Percentiles rank a stretch among this genome's conserved stretches.
phyloP scores from a whole-genome alignment of 2,113 vertebrate species.

The Mormyrus lacerda region DNA sequence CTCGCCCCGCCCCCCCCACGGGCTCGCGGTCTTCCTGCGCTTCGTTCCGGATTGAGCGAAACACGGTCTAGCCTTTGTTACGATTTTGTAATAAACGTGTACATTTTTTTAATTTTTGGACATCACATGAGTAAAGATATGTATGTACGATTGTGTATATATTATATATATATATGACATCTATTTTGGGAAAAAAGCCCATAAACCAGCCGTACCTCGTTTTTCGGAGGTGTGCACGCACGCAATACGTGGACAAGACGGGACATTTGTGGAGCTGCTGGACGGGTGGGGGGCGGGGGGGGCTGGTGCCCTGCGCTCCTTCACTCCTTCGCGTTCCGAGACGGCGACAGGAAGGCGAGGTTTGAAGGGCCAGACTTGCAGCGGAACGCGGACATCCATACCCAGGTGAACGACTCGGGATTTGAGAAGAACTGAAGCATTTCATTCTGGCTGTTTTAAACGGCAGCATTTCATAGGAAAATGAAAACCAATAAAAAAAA shows the following conservation, averaged over 20 bases:
- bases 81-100: slow-evolving; percentile 81
- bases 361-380: slow-evolving; percentile 83
- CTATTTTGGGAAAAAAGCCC: slow-evolving; percentile 71
- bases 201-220: slow-evolving; percentile 84
- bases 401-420: slow-evolving; percentile 76
- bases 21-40: slow-evolving; percentile 75
- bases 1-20: slow-evolving; percentile 65
- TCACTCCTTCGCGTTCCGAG: slow-evolving; percentile 66
- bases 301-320: slow-evolving; percentile 75
- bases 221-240: slow-evolving; percentile 87
- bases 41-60: slow-evolving; percentile 83
- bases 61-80: slow-evolving; percentile 75
- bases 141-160: slow-evolving; percentile 89
- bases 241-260: slow-evolving; percentile 78
- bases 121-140: slow-evolving; percentile 88
- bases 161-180: slow-evolving; percentile 79
- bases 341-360: slow-evolving; percentile 18
- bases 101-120: slow-evolving; percentile 81
- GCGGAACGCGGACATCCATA: slow-evolving; percentile 78
- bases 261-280: slow-evolving; percentile 83
- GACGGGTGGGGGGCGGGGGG: slow-evolving; percentile 63
- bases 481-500: slow-evolving; percentile 61
- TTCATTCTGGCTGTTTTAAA: slow-evolving; percentile 92
- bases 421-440: slow-evolving; percentile 79
- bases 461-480: slow-evolving; percentile 98